Conservation (phyloP, 2,113 vertebrate genomes). For the Suricata suricatta region DNA sequence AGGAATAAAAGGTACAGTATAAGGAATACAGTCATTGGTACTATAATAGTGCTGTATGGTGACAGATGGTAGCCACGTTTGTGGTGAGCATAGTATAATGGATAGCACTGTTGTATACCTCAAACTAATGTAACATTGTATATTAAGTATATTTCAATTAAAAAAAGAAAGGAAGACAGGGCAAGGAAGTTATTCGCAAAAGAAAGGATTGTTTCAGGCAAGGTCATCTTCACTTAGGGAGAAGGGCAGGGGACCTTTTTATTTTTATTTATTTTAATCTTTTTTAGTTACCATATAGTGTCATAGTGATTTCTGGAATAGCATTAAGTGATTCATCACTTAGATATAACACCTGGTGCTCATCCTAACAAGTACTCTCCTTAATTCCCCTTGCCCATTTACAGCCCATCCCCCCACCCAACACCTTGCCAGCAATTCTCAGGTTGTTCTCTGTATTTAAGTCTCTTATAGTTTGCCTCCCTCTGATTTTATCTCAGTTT, state of each 20-base stretch:
- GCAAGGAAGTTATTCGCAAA: not conserved
- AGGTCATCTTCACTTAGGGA: not conserved
- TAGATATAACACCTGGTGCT: too few relatives aligned
- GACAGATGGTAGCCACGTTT: not conserved
- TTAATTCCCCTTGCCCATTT: too few relatives aligned
- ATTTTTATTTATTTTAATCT: too few relatives aligned
- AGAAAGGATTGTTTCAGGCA: not conserved
- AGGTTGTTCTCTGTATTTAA: too few relatives aligned
- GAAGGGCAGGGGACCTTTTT: not conserved
- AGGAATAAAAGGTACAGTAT: not conserved
- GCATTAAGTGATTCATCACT: too few relatives aligned
- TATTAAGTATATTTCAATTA: not conserved
- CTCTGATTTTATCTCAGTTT: too few relatives aligned
- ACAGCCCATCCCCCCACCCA: too few relatives aligned
- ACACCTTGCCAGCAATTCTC: too few relatives aligned
- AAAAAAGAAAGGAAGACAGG: not conserved
- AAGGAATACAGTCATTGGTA: not conserved
- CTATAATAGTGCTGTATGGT: not conserved
- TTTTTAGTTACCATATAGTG: too few relatives aligned
- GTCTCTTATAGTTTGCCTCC: too few relatives aligned
- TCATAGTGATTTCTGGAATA: too few relatives aligned
- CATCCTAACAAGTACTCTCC: too few relatives aligned
- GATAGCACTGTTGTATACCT: not conserved
- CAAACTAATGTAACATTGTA: not conserved
- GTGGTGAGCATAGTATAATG: not conserved